These are phyloP conservation scores for Gymnogyps californianus DNA, from an alignment of 2,113 vertebrate species.

Conservation along the genomic window DNA sequence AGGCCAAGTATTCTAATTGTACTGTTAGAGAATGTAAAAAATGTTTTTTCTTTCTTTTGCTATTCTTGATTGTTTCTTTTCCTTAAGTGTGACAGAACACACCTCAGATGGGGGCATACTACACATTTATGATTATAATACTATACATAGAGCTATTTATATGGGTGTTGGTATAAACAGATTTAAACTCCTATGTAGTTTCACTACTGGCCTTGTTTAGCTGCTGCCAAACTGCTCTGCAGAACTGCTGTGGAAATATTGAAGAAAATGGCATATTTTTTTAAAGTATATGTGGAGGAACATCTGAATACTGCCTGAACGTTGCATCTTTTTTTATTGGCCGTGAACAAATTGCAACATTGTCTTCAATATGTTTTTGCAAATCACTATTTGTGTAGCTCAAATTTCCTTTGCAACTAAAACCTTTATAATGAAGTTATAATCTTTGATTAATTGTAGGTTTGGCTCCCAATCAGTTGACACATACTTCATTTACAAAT, in stretches of 20 bases:
- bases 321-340: neutral
- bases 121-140: neutral
- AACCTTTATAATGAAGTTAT: neutral
- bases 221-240: neutral
- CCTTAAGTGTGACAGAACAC: neutral
- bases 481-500: slow-evolving; percentile 41
- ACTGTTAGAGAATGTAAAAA: neutral
- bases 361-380: neutral
- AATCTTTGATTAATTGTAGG: slow-evolving; percentile 69
- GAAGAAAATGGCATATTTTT: neutral
- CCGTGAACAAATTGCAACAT: neutral
- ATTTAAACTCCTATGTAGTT: neutral
- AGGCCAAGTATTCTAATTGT: neutral
- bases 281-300: neutral
- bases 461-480: slow-evolving; percentile 64
- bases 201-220: neutral
- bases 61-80: neutral
- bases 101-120: neutral
- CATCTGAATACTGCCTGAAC: neutral
- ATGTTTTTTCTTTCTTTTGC: neutral
- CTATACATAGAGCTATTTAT: neutral
- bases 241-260: neutral
- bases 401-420: neutral
- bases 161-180: neutral
- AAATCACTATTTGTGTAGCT: neutral